Conservation (phyloP, 2,797 vertebrate species). For the Pagetopsis macropterus region DNA sequence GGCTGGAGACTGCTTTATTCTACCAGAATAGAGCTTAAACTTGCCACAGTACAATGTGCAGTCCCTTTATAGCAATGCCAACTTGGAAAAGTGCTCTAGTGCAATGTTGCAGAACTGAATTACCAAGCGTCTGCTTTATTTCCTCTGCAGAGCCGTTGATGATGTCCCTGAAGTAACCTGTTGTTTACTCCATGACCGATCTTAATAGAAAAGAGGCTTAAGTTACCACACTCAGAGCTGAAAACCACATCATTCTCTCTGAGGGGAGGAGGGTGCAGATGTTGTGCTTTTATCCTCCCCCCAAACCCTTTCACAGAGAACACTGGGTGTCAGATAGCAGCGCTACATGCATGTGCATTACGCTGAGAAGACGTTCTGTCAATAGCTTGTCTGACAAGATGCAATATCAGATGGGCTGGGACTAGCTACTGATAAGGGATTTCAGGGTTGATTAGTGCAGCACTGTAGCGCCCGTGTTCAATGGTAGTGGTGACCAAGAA, state of each 20-base stretch:
- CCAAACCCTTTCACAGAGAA: background rate
- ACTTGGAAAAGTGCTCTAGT: background rate
- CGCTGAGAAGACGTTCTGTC: slow-evolving; percentile 19
- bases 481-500: background rate
- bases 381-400: slow-evolving; percentile 46
- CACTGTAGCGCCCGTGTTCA: background rate
- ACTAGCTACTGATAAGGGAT: slow-evolving; percentile 16
- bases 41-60: slow-evolving; percentile 20
- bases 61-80: slow-evolving; percentile 10
- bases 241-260: background rate
- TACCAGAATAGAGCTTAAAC: slow-evolving; percentile 39
- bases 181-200: slow-evolving; percentile 28
- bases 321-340: slow-evolving; percentile 27
- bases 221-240: slow-evolving; percentile 19
- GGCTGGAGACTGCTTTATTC: slow-evolving; percentile 18
- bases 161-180: slow-evolving; percentile 26
- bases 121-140: slow-evolving; percentile 34
- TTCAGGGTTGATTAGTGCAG: slow-evolving; percentile 15
- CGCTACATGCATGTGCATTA: slow-evolving; percentile 19
- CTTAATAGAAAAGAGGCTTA: slow-evolving; percentile 37
- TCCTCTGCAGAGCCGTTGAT: slow-evolving; percentile 25
- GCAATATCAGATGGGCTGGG: background rate
- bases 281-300: background rate
- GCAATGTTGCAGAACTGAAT: slow-evolving; percentile 55
- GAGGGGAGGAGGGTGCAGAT: background rate